Evolutionary conservation across 92 coral and sea anemone genomes (phyloP).

Genomic region (Ricordea florida): DNA sequence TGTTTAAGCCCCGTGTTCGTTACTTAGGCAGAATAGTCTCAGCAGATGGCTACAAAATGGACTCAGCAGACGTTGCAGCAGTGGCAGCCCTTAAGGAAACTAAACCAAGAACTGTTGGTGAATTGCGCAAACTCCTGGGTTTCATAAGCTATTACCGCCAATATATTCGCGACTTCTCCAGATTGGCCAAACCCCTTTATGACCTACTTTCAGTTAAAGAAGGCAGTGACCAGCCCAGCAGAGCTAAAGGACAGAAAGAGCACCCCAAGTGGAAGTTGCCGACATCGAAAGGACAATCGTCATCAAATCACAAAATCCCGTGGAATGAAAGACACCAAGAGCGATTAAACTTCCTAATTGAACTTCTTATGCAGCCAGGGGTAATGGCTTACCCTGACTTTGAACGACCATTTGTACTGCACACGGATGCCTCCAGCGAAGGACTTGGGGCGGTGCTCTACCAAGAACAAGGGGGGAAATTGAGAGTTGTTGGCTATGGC

Average conservation of each 20-base stretch:
- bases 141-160: constrained; percentile 65
- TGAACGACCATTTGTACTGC: constrained; percentile 19
- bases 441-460: constrained; percentile 43
- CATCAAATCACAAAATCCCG: not conserved
- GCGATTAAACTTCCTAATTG: constrained; percentile 8
- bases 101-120: constrained; percentile 64
- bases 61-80: constrained; percentile 46
- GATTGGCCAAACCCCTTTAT: constrained; percentile 62
- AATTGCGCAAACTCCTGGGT: constrained; percentile 63
- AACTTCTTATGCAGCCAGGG: constrained; percentile 11
- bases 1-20: constrained; percentile 58
- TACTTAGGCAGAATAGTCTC: constrained; percentile 66
- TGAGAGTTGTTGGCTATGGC: constrained; percentile 44
- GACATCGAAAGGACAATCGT: not conserved
- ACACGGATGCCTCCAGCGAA: constrained; percentile 37
- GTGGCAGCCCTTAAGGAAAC: constrained; percentile 37
- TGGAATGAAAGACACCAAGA: constrained; percentile 22
- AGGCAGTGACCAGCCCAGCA: not conserved
- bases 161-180: constrained; percentile 62
- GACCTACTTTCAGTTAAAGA: constrained; percentile 27
- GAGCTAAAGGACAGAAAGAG: not conserved
- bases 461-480: constrained; percentile 22
- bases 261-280: not conserved
- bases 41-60: constrained; percentile 63
- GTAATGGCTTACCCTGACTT: constrained; percentile 49